These are phyloP conservation scores for Gonatopus flavifemur DNA, from an alignment of 1,140 invertebrate species.

Conservation along the genomic window DNA sequence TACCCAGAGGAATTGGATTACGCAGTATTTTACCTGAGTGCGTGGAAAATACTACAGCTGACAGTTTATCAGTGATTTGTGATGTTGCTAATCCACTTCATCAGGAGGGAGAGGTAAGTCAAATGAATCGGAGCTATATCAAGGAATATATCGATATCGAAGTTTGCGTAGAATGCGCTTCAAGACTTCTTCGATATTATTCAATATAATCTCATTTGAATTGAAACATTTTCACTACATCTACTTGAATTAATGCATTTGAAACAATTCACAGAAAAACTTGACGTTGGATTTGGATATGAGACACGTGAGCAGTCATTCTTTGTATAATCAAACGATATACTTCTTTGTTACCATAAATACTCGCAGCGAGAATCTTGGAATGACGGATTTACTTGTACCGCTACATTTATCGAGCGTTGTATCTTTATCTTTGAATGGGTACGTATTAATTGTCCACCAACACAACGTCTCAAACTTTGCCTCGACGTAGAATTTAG, in stretches of 20 bases:
- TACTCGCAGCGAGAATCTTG: constrained; percentile 47
- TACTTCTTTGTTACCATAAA: constrained; percentile 37
- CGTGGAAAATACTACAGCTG: constrained; percentile 24
- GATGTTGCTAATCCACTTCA: constrained; percentile 37
- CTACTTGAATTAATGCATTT: too few relatives aligned
- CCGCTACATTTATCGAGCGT: constrained; percentile 32
- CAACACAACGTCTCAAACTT: too few relatives aligned
- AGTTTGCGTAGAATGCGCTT: too few relatives aligned
- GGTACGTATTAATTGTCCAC: constrained; percentile 46
- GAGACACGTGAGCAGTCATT: constrained; percentile 37
- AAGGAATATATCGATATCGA: too few relatives aligned
- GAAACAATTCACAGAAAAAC: constrained; percentile 36
- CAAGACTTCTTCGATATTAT: too few relatives aligned
- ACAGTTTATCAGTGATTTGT: constrained; percentile 29
- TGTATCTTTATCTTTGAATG: constrained; percentile 37
- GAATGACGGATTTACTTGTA: constrained; percentile 23
- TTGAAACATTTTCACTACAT: too few relatives aligned
- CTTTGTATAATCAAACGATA: constrained; percentile 21
- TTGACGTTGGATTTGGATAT: constrained; percentile 48
- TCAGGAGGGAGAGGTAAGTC: constrained; percentile 22
- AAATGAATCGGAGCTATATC: too few relatives aligned
- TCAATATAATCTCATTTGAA: too few relatives aligned
- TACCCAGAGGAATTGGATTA: constrained; percentile 40
- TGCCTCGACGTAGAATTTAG: too few relatives aligned
- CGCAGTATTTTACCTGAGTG: constrained; percentile 49